Conservation (phyloP, 2,888 invertebrate genomes). For the Polyommatus icarus region DNA sequence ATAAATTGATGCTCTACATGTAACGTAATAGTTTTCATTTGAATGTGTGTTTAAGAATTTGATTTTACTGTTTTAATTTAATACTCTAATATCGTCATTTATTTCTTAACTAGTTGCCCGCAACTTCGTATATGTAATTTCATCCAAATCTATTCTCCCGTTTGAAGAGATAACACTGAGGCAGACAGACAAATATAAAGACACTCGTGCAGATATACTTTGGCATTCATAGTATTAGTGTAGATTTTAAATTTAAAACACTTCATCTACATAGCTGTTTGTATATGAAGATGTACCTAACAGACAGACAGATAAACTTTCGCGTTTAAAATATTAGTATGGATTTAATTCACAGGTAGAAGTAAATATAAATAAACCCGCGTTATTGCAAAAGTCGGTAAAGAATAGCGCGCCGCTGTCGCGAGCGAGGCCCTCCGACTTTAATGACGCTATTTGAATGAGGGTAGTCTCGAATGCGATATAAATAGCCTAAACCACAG, state of each 20-base stretch:
- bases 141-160: too few relatives aligned
- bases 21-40: neutral
- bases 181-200: too few relatives aligned
- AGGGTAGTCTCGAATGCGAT: conserved; percentile 57
- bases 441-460: conserved; percentile 62
- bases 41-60: neutral
- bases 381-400: conserved; percentile 40
- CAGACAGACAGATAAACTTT: conserved; percentile 32
- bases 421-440: conserved; percentile 46
- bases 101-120: neutral
- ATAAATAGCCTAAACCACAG: conserved; percentile 45
- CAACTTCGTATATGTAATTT: neutral
- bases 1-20: neutral
- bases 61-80: neutral
- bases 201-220: too few relatives aligned
- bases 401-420: conserved; percentile 45
- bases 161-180: too few relatives aligned
- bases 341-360: conserved; percentile 41
- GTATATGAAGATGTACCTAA: too few relatives aligned
- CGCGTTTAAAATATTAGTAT: conserved; percentile 23
- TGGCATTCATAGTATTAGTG: too few relatives aligned
- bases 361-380: conserved; percentile 42
- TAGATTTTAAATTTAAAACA: neutral
- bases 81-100: neutral
- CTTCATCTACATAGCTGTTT: neutral